Base-by-base conservation (phyloP, 2,888 invertebrate genomes). In the Petrolisthes cinctipes region DNA sequence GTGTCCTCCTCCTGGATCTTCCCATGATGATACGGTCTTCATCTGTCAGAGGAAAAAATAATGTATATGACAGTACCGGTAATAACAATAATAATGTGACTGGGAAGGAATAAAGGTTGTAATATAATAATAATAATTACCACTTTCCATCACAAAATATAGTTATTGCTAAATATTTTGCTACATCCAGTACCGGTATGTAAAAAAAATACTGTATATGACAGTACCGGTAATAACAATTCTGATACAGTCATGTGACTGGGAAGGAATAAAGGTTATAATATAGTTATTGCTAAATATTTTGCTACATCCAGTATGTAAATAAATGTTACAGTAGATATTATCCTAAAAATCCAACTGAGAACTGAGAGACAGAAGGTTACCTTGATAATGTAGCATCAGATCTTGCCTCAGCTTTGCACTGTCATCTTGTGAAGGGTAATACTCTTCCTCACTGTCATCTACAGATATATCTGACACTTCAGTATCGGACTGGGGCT, bases 401-500 rank as follows among this genome's bases (percentile, higher is more conserved):
- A 83, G 73, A 73, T 83, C 83, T 2, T 20, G 83, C 56, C 83
- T 83, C 17, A 73, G 51, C n/a, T 54, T n/a, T 2, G 71, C 83
- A 23, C 66, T 66, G 20, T 83, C 56, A 4, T 73, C 83, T 83
- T 54, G 20, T 11, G 83, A 23, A 20, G 51, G 56, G 3, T 53
- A 20, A 37, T 83, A 73, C 20, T 83, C 83, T 73, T 83, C 75
- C 20, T 51, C 83, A 83, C 73, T 73, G 73, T 73, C 83, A 51
- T 83, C 73, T 23, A 54, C 79, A n/a, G 9, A 20, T 20, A 79
- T 78, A 66, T 85, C 78, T 85, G 76, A 76, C n/a, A 11, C 53
- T 37, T 57, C 78, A 17, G 78, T 57, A 53, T 76, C 78, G 57
- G 76, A 78, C 17, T 57, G 85, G 78, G 79, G 79, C 51, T 78